Evolutionary conservation across 2,113 vertebrate genomes (phyloP).

Genomic region (Caretta caretta): DNA sequence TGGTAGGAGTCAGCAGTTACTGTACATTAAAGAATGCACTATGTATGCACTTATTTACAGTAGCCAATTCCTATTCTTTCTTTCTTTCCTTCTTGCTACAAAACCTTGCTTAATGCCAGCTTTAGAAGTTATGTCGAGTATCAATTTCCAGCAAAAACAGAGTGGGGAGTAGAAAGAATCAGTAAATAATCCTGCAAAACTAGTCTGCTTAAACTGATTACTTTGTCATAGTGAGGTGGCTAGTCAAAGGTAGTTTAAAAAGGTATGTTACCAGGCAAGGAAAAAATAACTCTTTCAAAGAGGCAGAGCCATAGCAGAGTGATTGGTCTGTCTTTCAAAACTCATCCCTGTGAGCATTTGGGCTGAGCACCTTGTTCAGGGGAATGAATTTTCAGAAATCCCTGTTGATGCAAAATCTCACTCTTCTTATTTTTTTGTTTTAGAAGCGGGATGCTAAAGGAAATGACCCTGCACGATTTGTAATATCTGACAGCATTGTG

Average conservation of each 20-base stretch:
- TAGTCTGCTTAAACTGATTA: constrained; percentile 39
- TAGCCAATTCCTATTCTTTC: not conserved
- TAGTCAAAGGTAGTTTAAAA: constrained; percentile 52
- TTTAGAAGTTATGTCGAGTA: not conserved
- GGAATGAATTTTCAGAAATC: constrained; percentile 56
- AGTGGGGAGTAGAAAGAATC: not conserved
- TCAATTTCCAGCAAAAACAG: constrained; percentile 17
- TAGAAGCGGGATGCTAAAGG: not conserved
- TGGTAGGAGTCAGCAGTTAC: not conserved
- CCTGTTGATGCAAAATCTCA: constrained; percentile 24
- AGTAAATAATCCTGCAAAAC: constrained; percentile 55
- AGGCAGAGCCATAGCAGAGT: not conserved
- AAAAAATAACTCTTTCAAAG: constrained; percentile 45
- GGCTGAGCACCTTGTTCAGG: not conserved
- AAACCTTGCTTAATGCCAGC: constrained; percentile 25
- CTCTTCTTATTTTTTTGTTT: not conserved
- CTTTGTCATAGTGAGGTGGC: constrained; percentile 17
- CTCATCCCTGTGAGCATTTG: not conserved
- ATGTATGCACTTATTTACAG: not conserved
- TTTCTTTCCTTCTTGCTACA: not conserved
- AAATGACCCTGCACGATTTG: constrained; percentile 41
- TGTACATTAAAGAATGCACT: not conserved
- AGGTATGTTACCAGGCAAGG: constrained; percentile 18
- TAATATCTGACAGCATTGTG: constrained; percentile 56
- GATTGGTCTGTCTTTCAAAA: not conserved